Conservation (phyloP, 2,888 invertebrate species). For the Drosophila niveifrons region DNA sequence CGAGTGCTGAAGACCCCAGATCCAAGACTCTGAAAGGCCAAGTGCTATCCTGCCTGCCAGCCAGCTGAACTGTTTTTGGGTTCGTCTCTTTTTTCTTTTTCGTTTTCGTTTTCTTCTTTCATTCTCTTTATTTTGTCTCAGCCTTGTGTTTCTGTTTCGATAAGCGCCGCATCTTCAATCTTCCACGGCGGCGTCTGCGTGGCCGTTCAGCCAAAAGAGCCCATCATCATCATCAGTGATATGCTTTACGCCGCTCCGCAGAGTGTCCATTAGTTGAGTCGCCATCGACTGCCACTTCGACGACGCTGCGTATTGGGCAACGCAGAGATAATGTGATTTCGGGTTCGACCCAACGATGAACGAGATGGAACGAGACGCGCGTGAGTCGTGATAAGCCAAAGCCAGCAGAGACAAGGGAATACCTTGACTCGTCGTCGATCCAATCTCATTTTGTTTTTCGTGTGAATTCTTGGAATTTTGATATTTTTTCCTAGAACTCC, state of each 20-base stretch:
- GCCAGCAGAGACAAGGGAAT: slow-evolving; percentile 79
- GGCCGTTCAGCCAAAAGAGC: slow-evolving; percentile 49
- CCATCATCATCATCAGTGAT: slow-evolving; percentile 73
- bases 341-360: slow-evolving; percentile 67
- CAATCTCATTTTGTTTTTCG: slow-evolving; percentile 74
- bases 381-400: slow-evolving; percentile 74
- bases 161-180: slow-evolving; percentile 84
- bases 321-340: slow-evolving; percentile 72
- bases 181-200: slow-evolving; percentile 69
- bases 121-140: slow-evolving; percentile 10
- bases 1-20: slow-evolving; percentile 51
- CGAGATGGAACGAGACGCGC: slow-evolving; percentile 80
- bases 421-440: slow-evolving; percentile 65
- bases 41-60: slow-evolving; percentile 59
- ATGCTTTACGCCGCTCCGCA: slow-evolving; percentile 65
- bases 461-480: slow-evolving; percentile 83
- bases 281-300: slow-evolving; percentile 32
- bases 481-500: slow-evolving; percentile 83
- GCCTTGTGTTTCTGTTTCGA: slow-evolving; percentile 66
- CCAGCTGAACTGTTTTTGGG: slow-evolving; percentile 72
- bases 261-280: slow-evolving; percentile 76
- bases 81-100: slow-evolving; percentile 24
- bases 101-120: slow-evolving; percentile 4
- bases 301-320: slow-evolving; percentile 60
- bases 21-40: slow-evolving; percentile 24